phyloP scores from a whole-genome alignment of 2,113 vertebrate species.

The Colaptes auratus region DNA sequence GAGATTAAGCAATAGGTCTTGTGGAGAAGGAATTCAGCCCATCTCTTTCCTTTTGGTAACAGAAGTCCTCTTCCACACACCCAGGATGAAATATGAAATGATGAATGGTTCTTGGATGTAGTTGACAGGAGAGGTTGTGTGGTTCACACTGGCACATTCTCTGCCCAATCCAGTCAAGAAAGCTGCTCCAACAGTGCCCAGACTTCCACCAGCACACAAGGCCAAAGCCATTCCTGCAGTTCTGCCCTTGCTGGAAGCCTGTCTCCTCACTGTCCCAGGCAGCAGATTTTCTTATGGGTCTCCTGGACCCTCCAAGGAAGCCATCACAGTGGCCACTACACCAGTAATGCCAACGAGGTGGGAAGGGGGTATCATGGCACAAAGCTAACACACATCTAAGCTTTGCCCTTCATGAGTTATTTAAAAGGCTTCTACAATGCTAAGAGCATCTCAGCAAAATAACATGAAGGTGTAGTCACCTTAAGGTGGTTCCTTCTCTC shows the following conservation, averaged over 20 bases:
- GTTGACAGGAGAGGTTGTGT: not conserved
- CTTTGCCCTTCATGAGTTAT: not conserved
- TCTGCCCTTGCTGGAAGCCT: not conserved
- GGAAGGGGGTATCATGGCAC: accelerated
- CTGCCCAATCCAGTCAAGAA: not conserved
- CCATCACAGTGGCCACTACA: accelerated
- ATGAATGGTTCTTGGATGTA: accelerated
- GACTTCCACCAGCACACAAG: not conserved
- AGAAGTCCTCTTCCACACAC: accelerated
- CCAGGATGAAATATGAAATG: not conserved
- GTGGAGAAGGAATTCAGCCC: not conserved
- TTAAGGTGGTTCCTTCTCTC: not conserved
- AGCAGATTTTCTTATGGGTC: not conserved
- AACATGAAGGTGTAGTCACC: not conserved
- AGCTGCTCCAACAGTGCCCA: not conserved
- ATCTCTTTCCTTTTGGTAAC: not conserved
- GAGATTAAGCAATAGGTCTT: not conserved
- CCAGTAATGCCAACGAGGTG: no score
- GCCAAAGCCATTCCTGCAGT: not conserved
- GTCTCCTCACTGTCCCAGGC: not conserved
- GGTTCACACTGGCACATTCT: accelerated
- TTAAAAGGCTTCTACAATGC: not conserved
- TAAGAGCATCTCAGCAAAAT: not conserved
- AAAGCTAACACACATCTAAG: not conserved
- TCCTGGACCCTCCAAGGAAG: not conserved